phyloP scores from a whole-genome alignment of 2,888 invertebrate species.

The Fragum sueziense region DNA sequence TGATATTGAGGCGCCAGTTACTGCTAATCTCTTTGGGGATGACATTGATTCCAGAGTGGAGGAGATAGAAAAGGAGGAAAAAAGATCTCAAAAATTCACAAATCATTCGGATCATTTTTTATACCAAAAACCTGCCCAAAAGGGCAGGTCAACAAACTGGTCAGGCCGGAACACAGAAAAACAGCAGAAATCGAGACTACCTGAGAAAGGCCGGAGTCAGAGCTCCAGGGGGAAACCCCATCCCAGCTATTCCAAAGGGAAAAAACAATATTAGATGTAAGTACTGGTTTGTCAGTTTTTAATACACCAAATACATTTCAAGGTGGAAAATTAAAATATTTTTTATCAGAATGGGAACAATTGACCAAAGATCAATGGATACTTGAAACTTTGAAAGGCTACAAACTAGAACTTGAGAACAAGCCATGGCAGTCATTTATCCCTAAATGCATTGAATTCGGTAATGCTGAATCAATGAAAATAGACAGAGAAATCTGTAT shows the following conservation, averaged over 20 bases:
- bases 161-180: background rate
- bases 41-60: slow-evolving; percentile 6
- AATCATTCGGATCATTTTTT: slow-evolving; percentile 10
- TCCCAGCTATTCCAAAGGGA: background rate
- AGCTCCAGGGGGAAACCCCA: background rate
- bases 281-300: background rate
- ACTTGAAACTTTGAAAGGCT: slow-evolving; percentile 29
- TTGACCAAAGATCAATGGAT: slow-evolving; percentile 35
- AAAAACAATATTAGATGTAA: background rate
- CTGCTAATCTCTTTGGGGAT: slow-evolving; percentile 27
- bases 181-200: background rate
- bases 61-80: slow-evolving; percentile 5
- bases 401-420: slow-evolving; percentile 21
- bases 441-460: slow-evolving; percentile 23
- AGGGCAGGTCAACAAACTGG: background rate
- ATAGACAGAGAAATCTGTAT: slow-evolving; percentile 23
- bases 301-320: slow-evolving; percentile 32
- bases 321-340: slow-evolving; percentile 22
- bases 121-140: background rate
- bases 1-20: background rate
- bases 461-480: background rate
- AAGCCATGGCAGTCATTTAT: slow-evolving; percentile 19
- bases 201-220: background rate
- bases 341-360: slow-evolving; percentile 12
- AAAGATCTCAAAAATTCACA: background rate